Evolutionary conservation across 92 coral and sea anemone genomes (phyloP), one percentile per base, ranked within the genome.

Genomic region (Epizoanthus stellaris): DNA sequence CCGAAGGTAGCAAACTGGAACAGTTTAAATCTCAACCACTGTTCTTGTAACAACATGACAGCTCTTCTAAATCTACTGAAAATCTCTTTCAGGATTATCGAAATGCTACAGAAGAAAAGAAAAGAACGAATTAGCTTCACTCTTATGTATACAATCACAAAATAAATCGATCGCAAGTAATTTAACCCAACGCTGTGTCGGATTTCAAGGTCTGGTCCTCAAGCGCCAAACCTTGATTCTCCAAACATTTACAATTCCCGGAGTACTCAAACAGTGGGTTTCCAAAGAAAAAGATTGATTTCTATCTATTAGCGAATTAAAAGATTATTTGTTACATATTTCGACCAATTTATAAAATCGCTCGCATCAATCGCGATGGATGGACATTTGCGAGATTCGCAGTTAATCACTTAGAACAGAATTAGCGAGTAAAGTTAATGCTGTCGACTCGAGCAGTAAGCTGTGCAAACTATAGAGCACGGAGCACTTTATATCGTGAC

Each of bases 141-240:
- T 79, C 16, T 14, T 42, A 6, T 62, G 60, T 67, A 6, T 25
- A 17, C 30, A 14, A 72, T 45, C 14, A 47, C 59, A n/a, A 2
- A 70, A 70, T 4, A 70, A n/a, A 40, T 15, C 12, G 21, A 70
- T 77, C 13, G 70, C 16, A 20, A 45, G 36, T 63, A 79, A 64
- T 52, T 19, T 16, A 34, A 58, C 56, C 25, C 19, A 34, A 57
- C 9, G 36, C 43, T 79, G 83, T 79, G 73, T 79, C 72, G 73
- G 83, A 64, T 79, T 79, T 38, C 83, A 79, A 9, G 72, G 83
- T 11, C 72, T 23, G 62, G 15, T 77, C 70, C 13, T 12, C 56
- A 52, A 64, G 3, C 21, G 59, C 34, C 70, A 23, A 76, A n/a
- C 47, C 38, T 60, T 36, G 56, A 77, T 42, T 70, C n/a, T 43